phyloP scores from a whole-genome alignment of 2,113 vertebrate genomes.

The Oxyura jamaicensis region DNA sequence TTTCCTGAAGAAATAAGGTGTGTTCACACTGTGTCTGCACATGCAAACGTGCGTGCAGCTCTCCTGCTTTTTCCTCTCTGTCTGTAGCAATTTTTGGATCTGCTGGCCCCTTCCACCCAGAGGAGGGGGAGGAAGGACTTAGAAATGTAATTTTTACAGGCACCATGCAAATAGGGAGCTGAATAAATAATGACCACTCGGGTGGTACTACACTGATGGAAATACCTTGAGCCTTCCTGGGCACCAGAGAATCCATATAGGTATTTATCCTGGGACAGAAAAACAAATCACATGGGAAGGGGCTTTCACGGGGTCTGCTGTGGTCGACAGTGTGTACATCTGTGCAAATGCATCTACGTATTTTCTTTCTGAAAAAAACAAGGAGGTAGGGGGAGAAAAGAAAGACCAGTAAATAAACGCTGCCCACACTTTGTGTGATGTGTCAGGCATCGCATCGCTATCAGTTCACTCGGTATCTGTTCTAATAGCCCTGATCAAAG shows the following conservation, averaged over 20 bases:
- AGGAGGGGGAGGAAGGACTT: background rate
- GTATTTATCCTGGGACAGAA: background rate
- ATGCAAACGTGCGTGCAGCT: background rate
- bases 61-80: background rate
- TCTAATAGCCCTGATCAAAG: constrained; percentile 54
- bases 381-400: background rate
- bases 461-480: constrained; percentile 40
- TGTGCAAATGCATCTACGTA: background rate
- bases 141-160: background rate
- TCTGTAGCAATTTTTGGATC: background rate
- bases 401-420: background rate
- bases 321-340: background rate
- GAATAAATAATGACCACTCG: rapidly evolving
- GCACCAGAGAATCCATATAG: rapidly evolving
- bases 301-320: background rate
- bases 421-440: background rate
- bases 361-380: background rate
- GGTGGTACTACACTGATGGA: background rate
- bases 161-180: background rate
- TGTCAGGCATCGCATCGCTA: background rate
- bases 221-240: background rate
- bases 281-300: background rate
- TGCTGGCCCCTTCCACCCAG: background rate
- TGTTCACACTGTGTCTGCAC: background rate
- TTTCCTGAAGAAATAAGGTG: background rate